These are phyloP conservation scores for Iguana delicatissima DNA, from an alignment of 2,797 vertebrate species.

Conservation along the genomic window DNA sequence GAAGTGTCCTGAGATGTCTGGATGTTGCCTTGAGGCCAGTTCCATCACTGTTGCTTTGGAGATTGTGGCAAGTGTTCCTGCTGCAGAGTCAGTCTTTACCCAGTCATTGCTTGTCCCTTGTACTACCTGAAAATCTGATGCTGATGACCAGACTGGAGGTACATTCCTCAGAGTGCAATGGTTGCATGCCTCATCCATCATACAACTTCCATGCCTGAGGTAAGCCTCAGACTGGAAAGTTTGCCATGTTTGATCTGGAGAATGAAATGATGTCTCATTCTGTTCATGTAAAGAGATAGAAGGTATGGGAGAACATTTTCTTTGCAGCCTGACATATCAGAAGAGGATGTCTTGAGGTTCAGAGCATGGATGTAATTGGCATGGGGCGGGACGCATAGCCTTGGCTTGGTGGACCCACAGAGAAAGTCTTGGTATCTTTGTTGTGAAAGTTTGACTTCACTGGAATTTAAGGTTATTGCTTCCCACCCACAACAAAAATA, in stretches of 20 bases:
- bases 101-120: background rate
- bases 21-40: background rate
- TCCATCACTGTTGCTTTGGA: background rate
- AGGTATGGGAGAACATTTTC: background rate
- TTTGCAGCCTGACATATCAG: background rate
- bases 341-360: no score
- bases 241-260: background rate
- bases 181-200: background rate
- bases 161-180: background rate
- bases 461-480: constrained; percentile 75
- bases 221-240: background rate
- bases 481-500: constrained; percentile 20
- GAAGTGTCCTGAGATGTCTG: background rate
- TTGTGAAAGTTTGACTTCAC: constrained; percentile 34
- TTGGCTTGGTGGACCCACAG: background rate
- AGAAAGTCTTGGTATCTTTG: background rate
- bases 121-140: background rate
- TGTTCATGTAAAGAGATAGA: background rate
- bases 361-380: no score
- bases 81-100: background rate
- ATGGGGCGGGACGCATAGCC: background rate
- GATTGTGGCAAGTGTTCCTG: no score
- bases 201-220: background rate
- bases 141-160: background rate
- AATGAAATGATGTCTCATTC: background rate